A percentile compares a stretch with the other conserved stretches of the same genome.
Conservation (phyloP, 2,113 vertebrate species). For the Ginglymostoma cirratum region DNA sequence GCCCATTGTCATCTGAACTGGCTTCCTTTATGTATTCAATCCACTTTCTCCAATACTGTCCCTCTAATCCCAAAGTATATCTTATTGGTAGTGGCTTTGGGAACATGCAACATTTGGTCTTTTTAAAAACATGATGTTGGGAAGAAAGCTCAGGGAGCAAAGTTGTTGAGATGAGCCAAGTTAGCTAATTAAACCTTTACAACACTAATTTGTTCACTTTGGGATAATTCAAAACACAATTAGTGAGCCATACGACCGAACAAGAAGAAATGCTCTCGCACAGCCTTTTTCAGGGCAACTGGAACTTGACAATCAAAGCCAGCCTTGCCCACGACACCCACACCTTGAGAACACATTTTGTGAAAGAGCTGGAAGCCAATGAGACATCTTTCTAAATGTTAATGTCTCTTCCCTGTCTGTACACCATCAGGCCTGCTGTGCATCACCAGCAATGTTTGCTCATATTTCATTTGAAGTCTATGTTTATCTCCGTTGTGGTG, state of each 20-base stretch:
- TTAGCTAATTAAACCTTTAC: neutral
- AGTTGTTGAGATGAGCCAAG: neutral
- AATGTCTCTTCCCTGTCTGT: neutral
- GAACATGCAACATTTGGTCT: neutral
- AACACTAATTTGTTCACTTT: neutral
- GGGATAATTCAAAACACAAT: too few relatives aligned
- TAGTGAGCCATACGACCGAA: too few relatives aligned
- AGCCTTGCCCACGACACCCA: neutral
- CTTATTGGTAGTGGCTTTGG: neutral
- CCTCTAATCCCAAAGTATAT: neutral
- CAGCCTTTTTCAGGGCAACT: neutral
- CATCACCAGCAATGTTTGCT: too few relatives aligned
- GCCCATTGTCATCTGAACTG: neutral
- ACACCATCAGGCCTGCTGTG: neutral
- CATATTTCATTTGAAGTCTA: neutral
- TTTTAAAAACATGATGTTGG: neutral
- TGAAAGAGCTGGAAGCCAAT: neutral
- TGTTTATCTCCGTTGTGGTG: neutral
- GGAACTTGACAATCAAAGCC: too few relatives aligned
- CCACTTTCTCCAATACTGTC: neutral
- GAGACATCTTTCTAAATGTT: neutral
- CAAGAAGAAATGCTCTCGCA: too few relatives aligned
- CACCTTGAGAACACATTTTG: neutral
- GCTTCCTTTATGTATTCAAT: neutral
- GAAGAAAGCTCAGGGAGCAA: neutral